Percentiles rank a stretch among this genome's conserved stretches.
These are phyloP conservation scores for Mylabris sibirica DNA, from an alignment of 2,888 invertebrate genomes.

Conservation along the genomic window DNA sequence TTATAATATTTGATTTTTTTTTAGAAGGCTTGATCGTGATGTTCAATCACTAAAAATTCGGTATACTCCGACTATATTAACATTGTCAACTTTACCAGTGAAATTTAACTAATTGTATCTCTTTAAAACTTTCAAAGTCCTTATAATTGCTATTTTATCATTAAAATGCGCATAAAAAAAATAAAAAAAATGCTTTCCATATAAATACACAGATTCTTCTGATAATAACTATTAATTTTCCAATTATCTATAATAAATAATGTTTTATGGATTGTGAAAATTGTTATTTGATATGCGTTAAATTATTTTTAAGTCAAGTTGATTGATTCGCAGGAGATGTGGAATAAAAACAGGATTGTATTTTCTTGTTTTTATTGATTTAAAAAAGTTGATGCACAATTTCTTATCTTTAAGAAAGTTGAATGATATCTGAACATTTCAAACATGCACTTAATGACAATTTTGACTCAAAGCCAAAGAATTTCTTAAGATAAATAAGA, in stretches of 20 bases:
- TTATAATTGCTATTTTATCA: no score
- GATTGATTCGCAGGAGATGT: not conserved
- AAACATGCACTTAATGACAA: slow-evolving; percentile 14
- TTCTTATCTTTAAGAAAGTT: slow-evolving; percentile 6
- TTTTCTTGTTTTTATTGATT: slow-evolving; percentile 4
- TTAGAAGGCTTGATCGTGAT: not conserved
- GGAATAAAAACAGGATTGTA: not conserved
- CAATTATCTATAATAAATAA: not conserved
- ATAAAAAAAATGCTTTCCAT: no score
- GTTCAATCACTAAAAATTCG: not conserved
- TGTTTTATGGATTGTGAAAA: no score
- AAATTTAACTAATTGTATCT: no score
- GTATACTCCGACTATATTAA: not conserved
- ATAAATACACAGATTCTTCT: no score
- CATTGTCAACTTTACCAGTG: not conserved
- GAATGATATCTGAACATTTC: slow-evolving; percentile 9
- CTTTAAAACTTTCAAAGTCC: no score
- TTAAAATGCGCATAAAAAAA: no score
- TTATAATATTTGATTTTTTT: not conserved
- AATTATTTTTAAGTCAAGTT: not conserved
- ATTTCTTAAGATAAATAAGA: slow-evolving; percentile 11
- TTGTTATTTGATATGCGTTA: no score
- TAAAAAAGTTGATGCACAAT: slow-evolving; percentile 4
- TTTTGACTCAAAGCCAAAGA: slow-evolving; percentile 11
- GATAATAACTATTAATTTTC: no score